These are phyloP conservation scores for Drosophila recens DNA, from an alignment of 2,888 invertebrate species.

Conservation along the genomic window DNA sequence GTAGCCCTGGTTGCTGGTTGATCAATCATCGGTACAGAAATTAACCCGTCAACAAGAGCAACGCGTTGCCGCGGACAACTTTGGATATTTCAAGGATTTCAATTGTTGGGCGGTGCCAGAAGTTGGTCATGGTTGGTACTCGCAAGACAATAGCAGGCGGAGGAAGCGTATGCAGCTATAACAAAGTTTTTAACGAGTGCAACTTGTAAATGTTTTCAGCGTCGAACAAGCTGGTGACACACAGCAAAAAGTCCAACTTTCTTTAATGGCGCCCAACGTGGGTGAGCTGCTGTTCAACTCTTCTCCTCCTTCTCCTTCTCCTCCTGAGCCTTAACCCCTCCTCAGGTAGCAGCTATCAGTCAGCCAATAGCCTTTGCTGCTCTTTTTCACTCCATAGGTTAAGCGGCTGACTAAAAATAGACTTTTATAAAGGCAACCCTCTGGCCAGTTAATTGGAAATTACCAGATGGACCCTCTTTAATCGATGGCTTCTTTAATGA, in stretches of 20 bases:
- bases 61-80: not conserved
- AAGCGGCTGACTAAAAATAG: slow-evolving; percentile 29
- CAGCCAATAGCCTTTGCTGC: slow-evolving; percentile 1
- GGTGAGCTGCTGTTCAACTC: not conserved
- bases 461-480: slow-evolving; percentile 2
- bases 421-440: not conserved
- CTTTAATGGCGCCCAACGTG: slow-evolving; percentile 20
- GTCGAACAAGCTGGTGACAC: slow-evolving; percentile 29
- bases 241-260: not conserved
- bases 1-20: not conserved
- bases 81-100: not conserved
- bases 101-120: not conserved
- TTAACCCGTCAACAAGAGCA: slow-evolving; percentile 3
- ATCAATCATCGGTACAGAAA: slow-evolving; percentile 12
- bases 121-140: not conserved
- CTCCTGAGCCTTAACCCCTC: no score
- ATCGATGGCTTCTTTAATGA: slow-evolving; percentile 41
- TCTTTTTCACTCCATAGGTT: not conserved
- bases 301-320: not conserved
- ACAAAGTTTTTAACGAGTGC: slow-evolving; percentile 41
- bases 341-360: slow-evolving; percentile 20
- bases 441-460: slow-evolving; percentile 4
- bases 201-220: slow-evolving; percentile 35
- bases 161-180: slow-evolving; percentile 12
- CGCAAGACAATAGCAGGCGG: not conserved